Conservation (phyloP, 1,140 invertebrate species). For the Drosophila persimilis region DNA sequence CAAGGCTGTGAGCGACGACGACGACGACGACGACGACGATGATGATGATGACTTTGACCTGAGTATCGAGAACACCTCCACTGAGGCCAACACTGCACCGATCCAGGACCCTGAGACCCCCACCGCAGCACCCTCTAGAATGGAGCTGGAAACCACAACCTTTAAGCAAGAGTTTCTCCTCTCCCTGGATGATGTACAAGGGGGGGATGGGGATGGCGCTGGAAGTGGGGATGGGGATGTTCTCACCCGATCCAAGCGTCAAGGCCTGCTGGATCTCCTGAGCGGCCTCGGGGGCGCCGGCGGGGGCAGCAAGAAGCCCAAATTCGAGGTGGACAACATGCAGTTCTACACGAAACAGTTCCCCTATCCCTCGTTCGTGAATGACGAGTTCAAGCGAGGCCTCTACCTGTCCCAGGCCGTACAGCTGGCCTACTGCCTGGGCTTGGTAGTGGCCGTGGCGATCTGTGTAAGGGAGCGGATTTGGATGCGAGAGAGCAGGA, state of each 20-base stretch:
- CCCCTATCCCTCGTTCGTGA: slow-evolving; percentile 87
- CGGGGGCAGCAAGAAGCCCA: slow-evolving; percentile 17
- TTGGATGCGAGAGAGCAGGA: slow-evolving; percentile 87
- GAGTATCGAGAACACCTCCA: slow-evolving; percentile 6
- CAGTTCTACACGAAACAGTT: slow-evolving; percentile 86
- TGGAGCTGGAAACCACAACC: neutral
- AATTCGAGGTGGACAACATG: slow-evolving; percentile 83
- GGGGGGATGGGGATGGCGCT: neutral
- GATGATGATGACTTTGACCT: slow-evolving; percentile 48
- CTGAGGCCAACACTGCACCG: neutral
- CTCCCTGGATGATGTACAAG: neutral
- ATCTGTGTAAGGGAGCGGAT: slow-evolving; percentile 86
- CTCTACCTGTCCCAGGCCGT: slow-evolving; percentile 87
- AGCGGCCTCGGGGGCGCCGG: slow-evolving; percentile 32
- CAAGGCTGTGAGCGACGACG: slow-evolving; percentile 35
- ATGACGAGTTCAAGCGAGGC: slow-evolving; percentile 87
- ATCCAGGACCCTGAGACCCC: neutral
- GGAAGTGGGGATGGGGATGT: slow-evolving; percentile 3
- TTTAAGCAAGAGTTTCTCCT: neutral
- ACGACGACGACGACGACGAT: slow-evolving; percentile 40
- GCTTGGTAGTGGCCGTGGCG: slow-evolving; percentile 86
- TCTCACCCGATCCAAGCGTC: slow-evolving; percentile 40
- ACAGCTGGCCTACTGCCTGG: slow-evolving; percentile 86
- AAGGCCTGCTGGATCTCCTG: slow-evolving; percentile 64
- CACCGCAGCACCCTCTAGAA: neutral